Evolutionary conservation across 2,888 invertebrate genomes (phyloP).

Genomic region (Sicus ferrugineus): DNA sequence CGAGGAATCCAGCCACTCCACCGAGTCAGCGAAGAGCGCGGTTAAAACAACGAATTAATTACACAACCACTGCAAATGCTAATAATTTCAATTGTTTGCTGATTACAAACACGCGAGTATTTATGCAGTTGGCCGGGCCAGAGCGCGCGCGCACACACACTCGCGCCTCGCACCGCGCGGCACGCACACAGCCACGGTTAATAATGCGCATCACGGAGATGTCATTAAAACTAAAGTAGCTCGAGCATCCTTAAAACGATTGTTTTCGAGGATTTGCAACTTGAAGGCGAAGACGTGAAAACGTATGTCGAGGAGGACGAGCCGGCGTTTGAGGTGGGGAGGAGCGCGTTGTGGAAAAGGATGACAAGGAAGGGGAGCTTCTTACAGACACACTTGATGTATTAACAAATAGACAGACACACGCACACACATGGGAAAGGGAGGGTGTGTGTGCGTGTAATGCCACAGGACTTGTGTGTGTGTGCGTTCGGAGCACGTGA

Average conservation of each 20-base stretch:
- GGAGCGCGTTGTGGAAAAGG: not conserved
- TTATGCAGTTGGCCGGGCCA: not conserved
- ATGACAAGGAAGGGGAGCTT: not conserved
- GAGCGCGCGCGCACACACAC: not conserved
- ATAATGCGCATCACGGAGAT: constrained; percentile 23
- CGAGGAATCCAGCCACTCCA: not conserved
- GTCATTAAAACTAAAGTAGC: constrained; percentile 43
- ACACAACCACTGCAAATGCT: not conserved
- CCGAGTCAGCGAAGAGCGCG: not conserved
- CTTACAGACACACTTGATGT: no score
- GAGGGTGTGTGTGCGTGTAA: not conserved
- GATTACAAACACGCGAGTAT: no score
- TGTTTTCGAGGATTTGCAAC: constrained; percentile 43
- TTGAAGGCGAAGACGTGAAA: constrained; percentile 18
- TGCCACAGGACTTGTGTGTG: not conserved
- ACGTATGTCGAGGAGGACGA: not conserved
- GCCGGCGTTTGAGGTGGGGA: not conserved
- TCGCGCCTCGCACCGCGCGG: not conserved
- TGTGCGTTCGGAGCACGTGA: no score
- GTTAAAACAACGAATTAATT: not conserved
- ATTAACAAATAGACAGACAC: not conserved
- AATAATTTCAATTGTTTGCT: constrained; percentile 24
- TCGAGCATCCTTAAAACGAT: constrained; percentile 44
- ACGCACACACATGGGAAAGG: not conserved
- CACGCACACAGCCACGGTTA: not conserved